These are phyloP conservation scores for Idaea straminata DNA, from an alignment of 2,888 invertebrate species.

Conservation along the genomic window DNA sequence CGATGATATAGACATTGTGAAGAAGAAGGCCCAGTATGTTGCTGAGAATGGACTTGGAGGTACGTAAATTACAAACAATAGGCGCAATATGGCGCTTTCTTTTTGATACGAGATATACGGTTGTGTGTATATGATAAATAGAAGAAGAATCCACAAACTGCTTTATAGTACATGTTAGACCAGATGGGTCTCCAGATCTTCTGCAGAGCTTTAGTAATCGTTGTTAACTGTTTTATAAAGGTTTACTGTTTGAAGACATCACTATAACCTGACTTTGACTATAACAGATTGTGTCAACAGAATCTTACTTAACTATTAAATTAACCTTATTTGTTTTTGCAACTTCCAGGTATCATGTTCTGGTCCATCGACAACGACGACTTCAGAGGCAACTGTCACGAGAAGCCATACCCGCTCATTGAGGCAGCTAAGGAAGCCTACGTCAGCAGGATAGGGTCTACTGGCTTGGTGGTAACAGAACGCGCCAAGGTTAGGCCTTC, in stretches of 20 bases:
- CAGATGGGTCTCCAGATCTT: too few relatives aligned
- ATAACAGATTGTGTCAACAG: too few relatives aligned
- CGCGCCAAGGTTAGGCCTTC: constrained; percentile 35
- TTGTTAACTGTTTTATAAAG: too few relatives aligned
- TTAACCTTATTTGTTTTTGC: background rate
- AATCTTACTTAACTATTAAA: background rate
- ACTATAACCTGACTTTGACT: too few relatives aligned
- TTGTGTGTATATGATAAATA: too few relatives aligned
- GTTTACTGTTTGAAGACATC: too few relatives aligned
- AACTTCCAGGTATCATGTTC: constrained; percentile 85
- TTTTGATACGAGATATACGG: too few relatives aligned
- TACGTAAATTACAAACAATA: constrained; percentile 24
- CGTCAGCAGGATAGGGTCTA: constrained; percentile 82
- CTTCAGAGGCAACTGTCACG: constrained; percentile 93
- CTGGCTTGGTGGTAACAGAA: constrained; percentile 49
- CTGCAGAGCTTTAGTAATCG: too few relatives aligned
- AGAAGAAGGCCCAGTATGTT: constrained; percentile 91
- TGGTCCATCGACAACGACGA: constrained; percentile 98
- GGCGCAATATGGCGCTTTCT: too few relatives aligned
- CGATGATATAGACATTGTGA: constrained; percentile 91
- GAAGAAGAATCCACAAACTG: too few relatives aligned
- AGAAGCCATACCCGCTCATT: constrained; percentile 92
- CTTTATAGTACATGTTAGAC: too few relatives aligned
- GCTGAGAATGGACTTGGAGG: constrained; percentile 92
- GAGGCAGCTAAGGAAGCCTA: constrained; percentile 94